These are phyloP conservation scores for Psittacara wagleri DNA, from an alignment of 2,113 vertebrate genomes.

Conservation along the genomic window DNA sequence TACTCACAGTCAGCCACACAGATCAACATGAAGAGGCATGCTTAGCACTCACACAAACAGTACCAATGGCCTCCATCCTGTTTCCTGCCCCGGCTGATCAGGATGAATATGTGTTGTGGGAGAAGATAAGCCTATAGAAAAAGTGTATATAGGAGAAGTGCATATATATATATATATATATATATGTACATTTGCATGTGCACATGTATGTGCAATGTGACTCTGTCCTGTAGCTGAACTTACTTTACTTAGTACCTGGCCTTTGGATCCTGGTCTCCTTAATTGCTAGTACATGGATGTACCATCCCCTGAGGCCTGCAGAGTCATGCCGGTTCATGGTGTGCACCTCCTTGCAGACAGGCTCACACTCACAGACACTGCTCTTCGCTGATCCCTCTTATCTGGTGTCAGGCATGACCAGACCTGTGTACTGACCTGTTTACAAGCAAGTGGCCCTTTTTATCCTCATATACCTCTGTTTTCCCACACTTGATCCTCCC, in stretches of 20 bases:
- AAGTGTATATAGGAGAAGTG: background rate
- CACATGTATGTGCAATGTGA: background rate
- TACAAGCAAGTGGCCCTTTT: background rate
- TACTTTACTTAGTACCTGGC: background rate
- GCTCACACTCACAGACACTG: background rate
- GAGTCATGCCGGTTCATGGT: rapidly evolving
- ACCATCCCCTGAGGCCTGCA: rapidly evolving
- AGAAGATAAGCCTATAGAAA: background rate
- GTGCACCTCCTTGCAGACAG: background rate
- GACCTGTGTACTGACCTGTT: background rate
- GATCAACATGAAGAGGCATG: rapidly evolving
- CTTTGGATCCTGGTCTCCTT: background rate
- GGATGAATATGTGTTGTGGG: background rate
- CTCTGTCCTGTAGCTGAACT: background rate
- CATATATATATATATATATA: background rate
- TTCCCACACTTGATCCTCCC: background rate
- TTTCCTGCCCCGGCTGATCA: background rate
- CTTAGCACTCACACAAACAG: background rate
- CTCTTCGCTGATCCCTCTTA: background rate
- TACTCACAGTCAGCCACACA: background rate
- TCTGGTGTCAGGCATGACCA: background rate
- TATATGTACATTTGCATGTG: background rate
- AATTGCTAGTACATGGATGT: rapidly evolving
- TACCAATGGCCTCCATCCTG: background rate
- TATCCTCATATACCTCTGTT: background rate